Evolutionary conservation across 2,888 invertebrate genomes (phyloP).

Genomic region (Lasius platythorax): DNA sequence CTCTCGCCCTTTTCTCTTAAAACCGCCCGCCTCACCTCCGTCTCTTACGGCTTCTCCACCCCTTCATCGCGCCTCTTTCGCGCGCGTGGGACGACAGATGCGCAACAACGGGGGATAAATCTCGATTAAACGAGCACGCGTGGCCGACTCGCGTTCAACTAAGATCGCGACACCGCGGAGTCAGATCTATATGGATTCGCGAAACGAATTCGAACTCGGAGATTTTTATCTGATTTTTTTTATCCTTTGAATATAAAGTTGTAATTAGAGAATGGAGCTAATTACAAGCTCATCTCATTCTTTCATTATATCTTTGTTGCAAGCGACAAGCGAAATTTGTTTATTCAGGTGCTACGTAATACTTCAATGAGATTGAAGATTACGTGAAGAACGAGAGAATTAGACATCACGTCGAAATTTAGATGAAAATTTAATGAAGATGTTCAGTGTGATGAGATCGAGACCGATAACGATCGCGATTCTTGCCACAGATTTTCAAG

Average conservation of each 20-base stretch:
- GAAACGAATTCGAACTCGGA: background rate
- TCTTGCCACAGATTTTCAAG: too few relatives aligned
- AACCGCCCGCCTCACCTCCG: conserved; percentile 55
- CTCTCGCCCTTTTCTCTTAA: conserved; percentile 71
- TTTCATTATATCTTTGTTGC: background rate
- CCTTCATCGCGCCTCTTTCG: conserved; percentile 57
- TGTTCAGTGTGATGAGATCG: background rate
- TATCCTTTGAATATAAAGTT: background rate
- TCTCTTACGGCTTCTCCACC: background rate
- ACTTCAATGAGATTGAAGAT: background rate
- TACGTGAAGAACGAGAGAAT: background rate
- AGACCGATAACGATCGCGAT: too few relatives aligned
- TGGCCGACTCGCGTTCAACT: background rate
- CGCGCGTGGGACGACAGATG: conserved; percentile 71
- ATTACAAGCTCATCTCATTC: background rate
- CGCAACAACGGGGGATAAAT: conserved; percentile 74
- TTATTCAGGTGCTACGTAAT: background rate
- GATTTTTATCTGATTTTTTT: background rate
- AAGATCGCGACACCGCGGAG: background rate
- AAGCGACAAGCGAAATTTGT: background rate
- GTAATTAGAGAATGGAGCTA: background rate
- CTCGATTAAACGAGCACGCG: conserved; percentile 64
- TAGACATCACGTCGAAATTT: background rate
- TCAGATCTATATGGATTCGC: background rate
- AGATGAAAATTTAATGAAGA: background rate